These are phyloP conservation scores for Apteryx mantelli DNA, from an alignment of 2,113 vertebrate genomes.

Conservation along the genomic window DNA sequence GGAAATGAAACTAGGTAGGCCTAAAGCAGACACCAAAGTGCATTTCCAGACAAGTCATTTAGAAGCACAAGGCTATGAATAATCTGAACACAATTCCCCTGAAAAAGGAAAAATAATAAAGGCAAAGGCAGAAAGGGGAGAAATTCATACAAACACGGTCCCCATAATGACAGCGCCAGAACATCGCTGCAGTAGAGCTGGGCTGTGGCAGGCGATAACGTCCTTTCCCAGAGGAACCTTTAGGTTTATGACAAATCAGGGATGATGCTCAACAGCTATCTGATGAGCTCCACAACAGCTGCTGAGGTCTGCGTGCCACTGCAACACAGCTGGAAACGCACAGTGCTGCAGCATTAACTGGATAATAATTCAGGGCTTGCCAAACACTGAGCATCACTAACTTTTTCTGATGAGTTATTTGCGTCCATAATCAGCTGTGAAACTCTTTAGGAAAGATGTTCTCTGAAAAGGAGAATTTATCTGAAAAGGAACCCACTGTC, in stretches of 20 bases:
- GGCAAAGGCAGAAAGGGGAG: background rate
- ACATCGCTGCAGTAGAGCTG: background rate
- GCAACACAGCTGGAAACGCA: slow-evolving; percentile 69
- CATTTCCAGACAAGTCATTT: background rate
- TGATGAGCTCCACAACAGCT: slow-evolving; percentile 68
- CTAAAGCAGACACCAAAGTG: background rate
- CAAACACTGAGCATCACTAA: slow-evolving; percentile 29
- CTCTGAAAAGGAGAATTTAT: slow-evolving; percentile 46
- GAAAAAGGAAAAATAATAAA: background rate
- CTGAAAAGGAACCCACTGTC: background rate
- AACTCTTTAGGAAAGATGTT: slow-evolving; percentile 36
- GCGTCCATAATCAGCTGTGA: slow-evolving; percentile 53
- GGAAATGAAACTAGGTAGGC: background rate
- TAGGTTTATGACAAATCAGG: slow-evolving; percentile 64
- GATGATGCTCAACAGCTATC: slow-evolving; percentile 67
- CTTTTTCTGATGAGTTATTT: slow-evolving; percentile 66
- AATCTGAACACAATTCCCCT: background rate
- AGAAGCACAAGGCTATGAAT: slow-evolving; percentile 17
- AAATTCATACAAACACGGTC: slow-evolving; percentile 1
- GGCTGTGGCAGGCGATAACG: slow-evolving; percentile 13
- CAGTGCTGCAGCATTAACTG: slow-evolving; percentile 35
- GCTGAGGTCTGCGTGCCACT: slow-evolving; percentile 51
- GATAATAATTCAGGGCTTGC: slow-evolving; percentile 56
- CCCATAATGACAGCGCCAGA: background rate
- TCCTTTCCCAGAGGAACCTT: slow-evolving; percentile 56